Conservation (phyloP, 2,113 vertebrate genomes). For the Marmota monax region DNA sequence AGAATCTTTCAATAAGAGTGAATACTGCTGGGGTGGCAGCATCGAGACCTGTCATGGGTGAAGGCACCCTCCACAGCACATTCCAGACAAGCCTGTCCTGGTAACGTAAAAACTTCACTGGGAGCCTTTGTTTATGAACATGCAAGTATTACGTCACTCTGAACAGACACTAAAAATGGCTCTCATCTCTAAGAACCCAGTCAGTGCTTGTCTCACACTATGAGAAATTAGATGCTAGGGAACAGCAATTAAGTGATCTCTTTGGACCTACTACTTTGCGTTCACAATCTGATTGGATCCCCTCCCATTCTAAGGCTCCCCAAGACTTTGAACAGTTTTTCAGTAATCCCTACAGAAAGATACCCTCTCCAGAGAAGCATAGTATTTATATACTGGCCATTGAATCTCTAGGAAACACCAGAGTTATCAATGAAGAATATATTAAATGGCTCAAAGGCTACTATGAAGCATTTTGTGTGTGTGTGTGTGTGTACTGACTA, state of each 20-base stretch:
- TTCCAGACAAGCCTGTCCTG: too few species aligned
- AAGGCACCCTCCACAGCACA: too few species aligned
- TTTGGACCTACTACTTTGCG: slow-evolving; percentile 80
- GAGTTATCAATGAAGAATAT: slow-evolving; percentile 86
- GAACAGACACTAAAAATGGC: slow-evolving; percentile 86
- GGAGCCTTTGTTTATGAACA: slow-evolving; percentile 39
- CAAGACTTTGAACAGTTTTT: slow-evolving; percentile 92
- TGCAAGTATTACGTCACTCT: slow-evolving; percentile 88
- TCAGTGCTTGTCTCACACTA: slow-evolving; percentile 84
- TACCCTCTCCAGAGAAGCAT: slow-evolving; percentile 82
- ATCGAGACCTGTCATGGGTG: too few species aligned
- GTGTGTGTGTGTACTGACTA: slow-evolving; percentile 25
- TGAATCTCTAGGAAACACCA: slow-evolving; percentile 89
- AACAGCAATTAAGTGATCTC: slow-evolving; percentile 84
- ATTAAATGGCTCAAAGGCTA: slow-evolving; percentile 90
- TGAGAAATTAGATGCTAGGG: slow-evolving; percentile 84
- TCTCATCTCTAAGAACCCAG: slow-evolving; percentile 86
- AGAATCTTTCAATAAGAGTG: not conserved
- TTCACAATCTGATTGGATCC: slow-evolving; percentile 89
- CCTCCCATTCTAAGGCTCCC: slow-evolving; percentile 88
- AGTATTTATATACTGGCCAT: slow-evolving; percentile 89
- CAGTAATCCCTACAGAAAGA: slow-evolving; percentile 85
- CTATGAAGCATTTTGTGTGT: slow-evolving; percentile 88
- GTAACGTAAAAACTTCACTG: too few species aligned
- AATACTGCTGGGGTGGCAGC: too few species aligned